A percentile compares a stretch with the other conserved stretches of the same genome.
phyloP scores from a whole-genome alignment of 2,888 invertebrate species.

The Drosophila rubida region DNA sequence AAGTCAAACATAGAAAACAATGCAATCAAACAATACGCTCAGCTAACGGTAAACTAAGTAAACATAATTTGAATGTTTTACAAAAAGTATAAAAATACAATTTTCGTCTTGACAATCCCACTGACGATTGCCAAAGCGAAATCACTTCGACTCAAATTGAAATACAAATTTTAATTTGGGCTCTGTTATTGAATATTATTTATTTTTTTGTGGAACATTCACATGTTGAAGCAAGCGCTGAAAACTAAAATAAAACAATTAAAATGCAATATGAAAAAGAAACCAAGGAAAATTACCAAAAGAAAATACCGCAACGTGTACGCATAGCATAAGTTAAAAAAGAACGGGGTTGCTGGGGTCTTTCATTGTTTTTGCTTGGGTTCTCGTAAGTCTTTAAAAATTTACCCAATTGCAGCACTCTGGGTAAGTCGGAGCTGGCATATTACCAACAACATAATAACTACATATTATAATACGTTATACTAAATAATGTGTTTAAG shows the following conservation, averaged over 20 bases:
- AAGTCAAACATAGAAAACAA: slow-evolving; percentile 51
- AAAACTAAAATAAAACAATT: slow-evolving; percentile 71
- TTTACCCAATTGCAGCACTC: slow-evolving; percentile 60
- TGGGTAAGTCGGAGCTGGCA: slow-evolving; percentile 73
- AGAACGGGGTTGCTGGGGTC: slow-evolving; percentile 22
- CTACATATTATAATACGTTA: slow-evolving; percentile 49
- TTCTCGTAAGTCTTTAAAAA: slow-evolving; percentile 51
- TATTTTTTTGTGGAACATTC: slow-evolving; percentile 84
- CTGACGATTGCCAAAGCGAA: slow-evolving; percentile 60
- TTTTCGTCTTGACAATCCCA: slow-evolving; percentile 63
- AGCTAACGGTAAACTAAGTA: slow-evolving; percentile 30
- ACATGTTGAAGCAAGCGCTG: slow-evolving; percentile 84
- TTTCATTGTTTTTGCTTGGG: slow-evolving; percentile 25
- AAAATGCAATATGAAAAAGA: slow-evolving; percentile 48
- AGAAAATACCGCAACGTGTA: slow-evolving; percentile 57
- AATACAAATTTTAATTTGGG: slow-evolving; percentile 69
- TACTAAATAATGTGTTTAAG: slow-evolving; percentile 57
- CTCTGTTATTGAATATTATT: slow-evolving; percentile 35
- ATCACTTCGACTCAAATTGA: slow-evolving; percentile 58
- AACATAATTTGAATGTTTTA: slow-evolving; percentile 72
- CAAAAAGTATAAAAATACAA: slow-evolving; percentile 64
- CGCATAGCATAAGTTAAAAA: slow-evolving; percentile 42
- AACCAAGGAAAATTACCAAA: slow-evolving; percentile 37
- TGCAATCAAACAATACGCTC: slow-evolving; percentile 37
- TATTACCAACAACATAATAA: slow-evolving; percentile 47